Evolutionary conservation across 2,888 invertebrate species (phyloP), one percentile per base, ranked within the genome.

Genomic region (Stictocephala bisonia): DNA sequence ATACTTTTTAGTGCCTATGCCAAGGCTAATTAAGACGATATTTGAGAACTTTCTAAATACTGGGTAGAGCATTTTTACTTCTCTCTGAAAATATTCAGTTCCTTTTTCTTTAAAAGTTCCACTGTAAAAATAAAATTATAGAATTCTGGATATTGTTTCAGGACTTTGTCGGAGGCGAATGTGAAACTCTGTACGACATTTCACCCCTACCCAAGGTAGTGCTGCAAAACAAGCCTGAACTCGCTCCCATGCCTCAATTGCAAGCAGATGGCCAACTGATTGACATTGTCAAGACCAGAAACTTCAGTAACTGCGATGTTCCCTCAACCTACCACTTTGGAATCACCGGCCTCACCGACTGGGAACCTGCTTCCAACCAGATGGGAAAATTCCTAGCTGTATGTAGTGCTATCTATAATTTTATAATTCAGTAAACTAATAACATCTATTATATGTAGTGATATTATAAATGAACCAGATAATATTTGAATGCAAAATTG

Each of bases 111-210:
- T n/a, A n/a, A n/a, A n/a, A n/a, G n/a, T n/a, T n/a, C n/a, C n/a
- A n/a, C n/a, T n/a, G n/a, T n/a, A n/a, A n/a, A n/a, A n/a, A n/a
- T n/a, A n/a, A n/a, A n/a, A n/a, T n/a, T n/a, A n/a, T n/a, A n/a
- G n/a, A n/a, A n/a, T n/a, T n/a, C n/a, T n/a, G 15, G 31, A 27
- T 50, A 24, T 7, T 22, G 15, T 48, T 74, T 11, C 44, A 77
- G 84, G 87, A 89, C 78, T 88, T 91, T 41, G 88, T 92, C 22
- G 88, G 89, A 56, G 93, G 93, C 56, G 87, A 88, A 82, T 90
- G 90, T 78, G 90, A 91, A 75, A 90, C 90, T n/a, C 80, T 88
- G 13, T 93, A 93, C 83, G 87, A 91, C 56, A 86, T 92, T 48
- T 86, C 87, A 11, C 88, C 88, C 6, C 83, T 90, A 64, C 85